A percentile compares a stretch with the other conserved stretches of the same genome.
Conservation (phyloP, 2,888 invertebrate genomes). For the Podabrus alpinus region DNA sequence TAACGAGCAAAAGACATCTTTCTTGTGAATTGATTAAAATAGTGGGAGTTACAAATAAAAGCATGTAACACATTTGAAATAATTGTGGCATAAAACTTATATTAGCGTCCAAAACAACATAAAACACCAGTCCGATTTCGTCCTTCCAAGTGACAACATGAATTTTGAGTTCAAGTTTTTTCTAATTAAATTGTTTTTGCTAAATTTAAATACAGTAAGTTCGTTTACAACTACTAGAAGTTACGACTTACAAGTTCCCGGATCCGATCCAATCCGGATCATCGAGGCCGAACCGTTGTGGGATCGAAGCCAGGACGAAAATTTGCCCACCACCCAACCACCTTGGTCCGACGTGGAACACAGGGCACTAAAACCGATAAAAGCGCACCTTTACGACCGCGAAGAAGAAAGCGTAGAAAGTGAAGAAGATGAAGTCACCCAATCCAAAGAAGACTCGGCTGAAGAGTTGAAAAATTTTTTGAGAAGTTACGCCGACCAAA, state of each 20-base stretch:
- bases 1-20: constrained; percentile 9
- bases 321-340: constrained; percentile 43
- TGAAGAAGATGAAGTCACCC: constrained; percentile 45
- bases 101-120: constrained; percentile 32
- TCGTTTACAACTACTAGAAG: constrained; percentile 11
- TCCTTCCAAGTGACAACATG: constrained; percentile 3
- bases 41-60: constrained; percentile 22
- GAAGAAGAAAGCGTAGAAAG: constrained; percentile 33
- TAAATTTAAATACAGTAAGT: constrained; percentile 3
- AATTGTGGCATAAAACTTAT: constrained; percentile 46
- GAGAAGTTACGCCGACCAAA: constrained; percentile 63
- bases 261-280: constrained; percentile 62
- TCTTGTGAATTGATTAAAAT: background rate
- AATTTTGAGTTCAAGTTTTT: background rate
- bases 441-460: constrained; percentile 53
- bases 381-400: constrained; percentile 36
- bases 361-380: constrained; percentile 55
- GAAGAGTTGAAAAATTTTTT: constrained; percentile 66
- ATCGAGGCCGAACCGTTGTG: constrained; percentile 57
- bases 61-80: constrained; percentile 47
- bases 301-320: constrained; percentile 4
- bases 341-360: constrained; percentile 55
- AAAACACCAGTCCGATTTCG: background rate
- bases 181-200: background rate
- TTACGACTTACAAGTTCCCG: constrained; percentile 62